A percentile compares a stretch with the other conserved stretches of the same genome.
Evolutionary conservation across 2,113 vertebrate genomes (phyloP).

Genomic region (Tragelaphus scriptus): DNA sequence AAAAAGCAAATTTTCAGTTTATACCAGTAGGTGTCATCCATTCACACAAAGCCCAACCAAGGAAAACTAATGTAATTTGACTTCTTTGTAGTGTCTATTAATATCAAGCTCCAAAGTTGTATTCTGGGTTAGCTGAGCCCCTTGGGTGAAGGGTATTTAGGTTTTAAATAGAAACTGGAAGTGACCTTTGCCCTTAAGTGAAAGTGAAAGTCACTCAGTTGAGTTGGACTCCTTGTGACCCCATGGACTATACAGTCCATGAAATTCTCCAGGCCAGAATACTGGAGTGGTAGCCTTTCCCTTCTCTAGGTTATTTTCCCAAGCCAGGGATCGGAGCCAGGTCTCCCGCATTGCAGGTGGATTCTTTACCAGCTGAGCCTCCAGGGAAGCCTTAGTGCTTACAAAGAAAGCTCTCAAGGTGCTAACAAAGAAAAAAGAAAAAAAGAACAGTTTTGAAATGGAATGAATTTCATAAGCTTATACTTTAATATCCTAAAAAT

Average conservation of each 20-base stretch:
- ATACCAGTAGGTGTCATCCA: conserved; percentile 70
- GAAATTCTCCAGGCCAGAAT: neutral
- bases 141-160: neutral
- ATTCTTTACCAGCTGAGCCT: neutral
- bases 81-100: neutral
- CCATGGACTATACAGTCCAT: neutral
- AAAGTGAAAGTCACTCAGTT: neutral
- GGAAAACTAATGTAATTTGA: neutral
- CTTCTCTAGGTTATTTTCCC: neutral
- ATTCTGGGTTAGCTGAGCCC: neutral
- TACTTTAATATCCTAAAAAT: conserved; percentile 10
- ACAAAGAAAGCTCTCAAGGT: neutral
- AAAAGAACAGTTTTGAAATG: neutral
- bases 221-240: neutral
- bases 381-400: neutral
- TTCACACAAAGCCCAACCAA: neutral
- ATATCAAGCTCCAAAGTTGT: neutral
- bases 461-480: neutral
- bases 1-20: conserved; percentile 34
- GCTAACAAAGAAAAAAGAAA: neutral
- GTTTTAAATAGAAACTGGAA: neutral
- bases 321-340: neutral
- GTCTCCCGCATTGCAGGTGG: neutral
- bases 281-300: neutral
- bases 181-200: neutral